Conservation (phyloP, 1,140 invertebrate genomes). For the Pseudomyrmex sp. region DNA sequence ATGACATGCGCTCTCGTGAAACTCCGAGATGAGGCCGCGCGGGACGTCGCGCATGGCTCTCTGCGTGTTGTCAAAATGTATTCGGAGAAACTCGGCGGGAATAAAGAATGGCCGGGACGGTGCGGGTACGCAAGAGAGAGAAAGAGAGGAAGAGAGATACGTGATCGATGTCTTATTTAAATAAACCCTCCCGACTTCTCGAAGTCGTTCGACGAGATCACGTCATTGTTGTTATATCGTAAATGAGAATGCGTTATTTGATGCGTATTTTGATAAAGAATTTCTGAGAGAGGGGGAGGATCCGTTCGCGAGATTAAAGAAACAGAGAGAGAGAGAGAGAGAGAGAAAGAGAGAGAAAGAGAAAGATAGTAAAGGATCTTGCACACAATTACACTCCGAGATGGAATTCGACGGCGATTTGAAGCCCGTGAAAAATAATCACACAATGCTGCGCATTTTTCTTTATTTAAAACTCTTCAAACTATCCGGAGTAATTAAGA, state of each 20-base stretch:
- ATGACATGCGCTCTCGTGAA: slow-evolving; percentile 74
- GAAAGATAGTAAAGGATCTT: no score
- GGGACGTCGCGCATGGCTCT: slow-evolving; percentile 42
- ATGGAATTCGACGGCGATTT: no score
- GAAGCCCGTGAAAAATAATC: no score
- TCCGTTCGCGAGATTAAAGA: no score
- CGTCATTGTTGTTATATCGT: slow-evolving; percentile 9
- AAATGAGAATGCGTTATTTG: no score
- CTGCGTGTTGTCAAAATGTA: slow-evolving; percentile 52
- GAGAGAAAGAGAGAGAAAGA: no score
- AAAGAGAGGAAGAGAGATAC: not conserved
- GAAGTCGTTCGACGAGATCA: not conserved
- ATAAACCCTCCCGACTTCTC: not conserved
- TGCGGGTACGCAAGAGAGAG: not conserved
- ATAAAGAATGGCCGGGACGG: not conserved
- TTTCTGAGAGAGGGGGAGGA: no score
- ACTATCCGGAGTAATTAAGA: slow-evolving; percentile 6
- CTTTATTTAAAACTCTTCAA: no score
- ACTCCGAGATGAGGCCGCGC: slow-evolving; percentile 54
- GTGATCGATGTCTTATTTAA: slow-evolving; percentile 57
- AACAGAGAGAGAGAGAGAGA: no score
- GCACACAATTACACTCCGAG: no score
- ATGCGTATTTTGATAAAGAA: no score
- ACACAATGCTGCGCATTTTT: no score
- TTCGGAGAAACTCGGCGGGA: slow-evolving; percentile 57